Evolutionary conservation across 2,888 invertebrate species (phyloP).

Genomic region (Cantharis rustica): DNA sequence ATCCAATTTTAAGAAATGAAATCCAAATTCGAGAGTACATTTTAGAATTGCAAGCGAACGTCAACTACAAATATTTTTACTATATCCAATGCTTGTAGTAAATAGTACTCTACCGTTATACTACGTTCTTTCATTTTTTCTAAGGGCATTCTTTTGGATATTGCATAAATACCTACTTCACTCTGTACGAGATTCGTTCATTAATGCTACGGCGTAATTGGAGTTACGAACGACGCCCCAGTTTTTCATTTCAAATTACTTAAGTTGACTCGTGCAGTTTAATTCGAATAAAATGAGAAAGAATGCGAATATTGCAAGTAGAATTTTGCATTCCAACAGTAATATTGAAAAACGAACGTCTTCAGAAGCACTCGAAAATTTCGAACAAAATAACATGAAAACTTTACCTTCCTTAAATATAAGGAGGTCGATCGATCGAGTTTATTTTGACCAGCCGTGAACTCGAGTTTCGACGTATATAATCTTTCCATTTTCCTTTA

Average conservation of each 20-base stretch:
- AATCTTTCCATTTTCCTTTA: not conserved
- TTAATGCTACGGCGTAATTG: conserved; percentile 8
- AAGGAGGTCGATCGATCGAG: conserved; percentile 12
- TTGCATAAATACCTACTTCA: not conserved
- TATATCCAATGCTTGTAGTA: not conserved
- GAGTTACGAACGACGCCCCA: conserved; percentile 3
- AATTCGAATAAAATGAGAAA: not conserved
- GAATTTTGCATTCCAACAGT: not conserved
- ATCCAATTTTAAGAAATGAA: not conserved
- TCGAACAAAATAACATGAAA: not conserved
- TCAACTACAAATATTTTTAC: not conserved
- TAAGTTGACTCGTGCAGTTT: not conserved
- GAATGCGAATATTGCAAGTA: not conserved
- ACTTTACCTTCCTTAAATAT: not conserved
- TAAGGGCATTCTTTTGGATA: not conserved
- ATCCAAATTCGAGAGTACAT: not conserved
- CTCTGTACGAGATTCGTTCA: conserved; percentile 6
- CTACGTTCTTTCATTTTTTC: conserved; percentile 13
- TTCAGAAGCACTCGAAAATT: no score
- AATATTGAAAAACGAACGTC: not conserved
- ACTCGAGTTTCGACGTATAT: conserved; percentile 16
- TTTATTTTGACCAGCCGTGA: conserved; percentile 23
- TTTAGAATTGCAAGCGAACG: not conserved
- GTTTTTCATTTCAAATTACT: not conserved
- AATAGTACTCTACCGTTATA: conserved; percentile 1